Evolutionary conservation across 2,888 invertebrate genomes (phyloP), one percentile per base, ranked within the genome.

Genomic region (Zele albiditarsus): DNA sequence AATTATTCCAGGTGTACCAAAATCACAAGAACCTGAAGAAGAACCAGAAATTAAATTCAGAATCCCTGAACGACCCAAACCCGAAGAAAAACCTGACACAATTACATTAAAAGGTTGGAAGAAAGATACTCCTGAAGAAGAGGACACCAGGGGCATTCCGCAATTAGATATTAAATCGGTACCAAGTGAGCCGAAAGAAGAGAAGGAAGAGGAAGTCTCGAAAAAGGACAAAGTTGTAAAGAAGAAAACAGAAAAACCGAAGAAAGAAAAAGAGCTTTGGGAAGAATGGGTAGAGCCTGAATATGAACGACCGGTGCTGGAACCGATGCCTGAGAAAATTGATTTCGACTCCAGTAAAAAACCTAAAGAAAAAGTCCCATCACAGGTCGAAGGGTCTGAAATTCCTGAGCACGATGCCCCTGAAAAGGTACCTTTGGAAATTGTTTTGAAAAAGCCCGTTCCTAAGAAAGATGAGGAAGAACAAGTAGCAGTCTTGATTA

Each of bases 1-100:
- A 3, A 62, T 90, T 62, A 82, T 88, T 76, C 87, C 86, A 78
- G 90, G 90, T 63, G 83, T 84, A 78, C 89, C 90, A 0, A 88
- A 90, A 78, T 88, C 89, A 42, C 82, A 84, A n/a, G 89, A 90
- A 79, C 89, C 90, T 53, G 88, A 89, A 63, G 88, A 90, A 79
- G 86, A 87, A 77, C 88, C 89, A 2, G 90, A 90, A 76, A 83
- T 90, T 12, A 90, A 90, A 79, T 89, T 90, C 33, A 83, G 85
- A 79, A 88, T 88, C 71, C 88, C 88, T 12, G 74, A 78, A 25
- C 78, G 82, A 14, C 82, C 86, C 3, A 87, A 86, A 77, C 86
- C 87, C 0, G 84, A 87, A 70, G 88, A 89, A 62, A 83, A 86
- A 73, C 85, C 87, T 0, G 89, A 89, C 80, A 84, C 84, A 46